A percentile compares a stretch with the other conserved stretches of the same genome.
Evolutionary conservation across 2,888 invertebrate genomes (phyloP).

Genomic region (Brachynemurus nebulosus): DNA sequence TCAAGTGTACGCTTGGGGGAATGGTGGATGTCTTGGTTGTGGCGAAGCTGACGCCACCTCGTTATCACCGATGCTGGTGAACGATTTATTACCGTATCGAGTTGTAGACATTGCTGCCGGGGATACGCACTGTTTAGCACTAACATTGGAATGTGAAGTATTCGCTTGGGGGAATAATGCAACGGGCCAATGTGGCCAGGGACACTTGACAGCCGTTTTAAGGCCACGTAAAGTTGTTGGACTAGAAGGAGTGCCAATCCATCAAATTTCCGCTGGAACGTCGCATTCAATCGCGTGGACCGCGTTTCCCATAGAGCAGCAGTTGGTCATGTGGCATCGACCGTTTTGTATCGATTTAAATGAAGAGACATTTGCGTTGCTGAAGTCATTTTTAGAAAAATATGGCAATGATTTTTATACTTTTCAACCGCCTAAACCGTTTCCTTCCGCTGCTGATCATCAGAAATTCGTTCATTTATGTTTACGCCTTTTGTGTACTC

Average conservation of each 20-base stretch:
- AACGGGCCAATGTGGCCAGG: conserved; percentile 50
- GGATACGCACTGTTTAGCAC: conserved; percentile 45
- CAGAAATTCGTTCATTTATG: conserved; percentile 41
- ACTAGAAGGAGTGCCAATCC: conserved; percentile 36
- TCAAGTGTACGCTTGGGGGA: conserved; percentile 47
- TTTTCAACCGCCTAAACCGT: conserved; percentile 33
- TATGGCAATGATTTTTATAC: conserved; percentile 38
- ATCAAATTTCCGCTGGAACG: conserved; percentile 49
- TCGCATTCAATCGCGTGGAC: conserved; percentile 50
- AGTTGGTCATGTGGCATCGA: conserved; percentile 39
- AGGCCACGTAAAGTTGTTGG: conserved; percentile 41
- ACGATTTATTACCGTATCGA: conserved; percentile 35
- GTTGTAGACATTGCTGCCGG: conserved; percentile 45
- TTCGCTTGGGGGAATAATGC: conserved; percentile 49
- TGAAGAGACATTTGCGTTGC: conserved; percentile 40
- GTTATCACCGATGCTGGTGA: conserved; percentile 37
- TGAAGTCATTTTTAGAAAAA: conserved; percentile 40
- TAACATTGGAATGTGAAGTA: conserved; percentile 38
- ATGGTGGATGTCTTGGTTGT: conserved; percentile 43
- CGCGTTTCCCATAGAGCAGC: conserved; percentile 32
- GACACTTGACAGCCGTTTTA: conserved; percentile 43
- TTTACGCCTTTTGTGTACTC: conserved; percentile 40
- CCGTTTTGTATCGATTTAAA: conserved; percentile 48
- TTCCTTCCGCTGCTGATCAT: conserved; percentile 34
- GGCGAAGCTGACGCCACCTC: conserved; percentile 41